These are phyloP conservation scores for Choristoneura fumiferana DNA, from an alignment of 1,140 invertebrate genomes.

Conservation along the genomic window DNA sequence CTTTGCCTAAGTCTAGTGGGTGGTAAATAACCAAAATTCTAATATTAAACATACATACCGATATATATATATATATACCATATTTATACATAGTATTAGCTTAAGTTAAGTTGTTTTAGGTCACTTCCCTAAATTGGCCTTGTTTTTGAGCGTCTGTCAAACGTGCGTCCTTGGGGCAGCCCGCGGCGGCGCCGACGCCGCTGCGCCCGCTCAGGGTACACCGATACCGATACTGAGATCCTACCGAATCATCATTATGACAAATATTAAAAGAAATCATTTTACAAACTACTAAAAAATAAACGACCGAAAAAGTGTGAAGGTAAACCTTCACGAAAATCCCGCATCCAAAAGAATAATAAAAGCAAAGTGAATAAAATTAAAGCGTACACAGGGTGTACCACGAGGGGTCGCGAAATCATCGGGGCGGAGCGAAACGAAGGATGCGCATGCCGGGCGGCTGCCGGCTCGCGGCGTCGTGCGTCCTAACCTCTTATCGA, in stretches of 20 bases:
- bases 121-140: slow-evolving; percentile 71
- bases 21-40: slow-evolving; percentile 76
- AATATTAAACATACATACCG: slow-evolving; percentile 78
- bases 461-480: not conserved
- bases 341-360: slow-evolving; percentile 70
- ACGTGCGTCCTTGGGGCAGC: slow-evolving; percentile 39
- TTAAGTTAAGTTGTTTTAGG: slow-evolving; percentile 76
- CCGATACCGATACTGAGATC: too few species aligned
- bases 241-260: slow-evolving; percentile 26
- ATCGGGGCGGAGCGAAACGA: slow-evolving; percentile 29
- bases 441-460: slow-evolving; percentile 22
- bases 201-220: too few species aligned
- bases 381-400: slow-evolving; percentile 41
- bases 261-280: slow-evolving; percentile 70
- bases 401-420: slow-evolving; percentile 50
- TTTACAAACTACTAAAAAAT: slow-evolving; percentile 51
- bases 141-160: slow-evolving; percentile 68
- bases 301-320: slow-evolving; percentile 46
- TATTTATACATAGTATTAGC: slow-evolving; percentile 77
- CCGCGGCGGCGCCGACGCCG: slow-evolving; percentile 19
- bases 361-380: slow-evolving; percentile 60
- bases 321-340: slow-evolving; percentile 51
- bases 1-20: slow-evolving; percentile 74
- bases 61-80: slow-evolving; percentile 77
- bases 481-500: slow-evolving; percentile 23